Evolutionary conservation across 2,888 invertebrate genomes (phyloP).

Genomic region (Timema podura): DNA sequence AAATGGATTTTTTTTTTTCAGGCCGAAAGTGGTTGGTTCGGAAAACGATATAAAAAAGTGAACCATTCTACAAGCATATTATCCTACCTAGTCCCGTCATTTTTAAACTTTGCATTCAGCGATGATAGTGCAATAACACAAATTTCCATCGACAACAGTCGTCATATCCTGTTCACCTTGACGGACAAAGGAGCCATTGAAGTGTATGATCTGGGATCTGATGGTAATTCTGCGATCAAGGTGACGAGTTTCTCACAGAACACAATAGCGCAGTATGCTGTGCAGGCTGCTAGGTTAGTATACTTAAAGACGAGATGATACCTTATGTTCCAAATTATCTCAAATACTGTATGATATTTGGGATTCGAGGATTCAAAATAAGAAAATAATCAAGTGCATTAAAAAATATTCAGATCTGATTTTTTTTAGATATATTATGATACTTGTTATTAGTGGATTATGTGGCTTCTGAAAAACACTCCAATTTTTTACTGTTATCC

Average conservation of each 20-base stretch:
- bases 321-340: too few species aligned
- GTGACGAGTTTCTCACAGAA: constrained; percentile 72
- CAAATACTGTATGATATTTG: too few species aligned
- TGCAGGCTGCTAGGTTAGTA: constrained; percentile 76
- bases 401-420: too few species aligned
- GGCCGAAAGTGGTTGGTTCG: constrained; percentile 89
- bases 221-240: constrained; percentile 66
- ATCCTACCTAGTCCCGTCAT: constrained; percentile 84
- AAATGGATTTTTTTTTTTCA: constrained; percentile 37
- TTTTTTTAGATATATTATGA: too few species aligned
- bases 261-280: constrained; percentile 69
- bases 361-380: too few species aligned
- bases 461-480: too few species aligned
- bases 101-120: constrained; percentile 72
- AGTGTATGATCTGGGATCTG: constrained; percentile 83
- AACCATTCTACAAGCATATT: constrained; percentile 88
- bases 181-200: constrained; percentile 85
- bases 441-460: too few species aligned
- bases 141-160: constrained; percentile 82
- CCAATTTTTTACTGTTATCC: too few species aligned
- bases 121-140: constrained; percentile 88
- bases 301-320: background rate
- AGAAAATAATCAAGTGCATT: too few species aligned
- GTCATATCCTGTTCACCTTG: constrained; percentile 84
- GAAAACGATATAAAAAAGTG: constrained; percentile 89